phyloP scores from a whole-genome alignment of 2,113 vertebrate species.

The Mastomys coucha region DNA sequence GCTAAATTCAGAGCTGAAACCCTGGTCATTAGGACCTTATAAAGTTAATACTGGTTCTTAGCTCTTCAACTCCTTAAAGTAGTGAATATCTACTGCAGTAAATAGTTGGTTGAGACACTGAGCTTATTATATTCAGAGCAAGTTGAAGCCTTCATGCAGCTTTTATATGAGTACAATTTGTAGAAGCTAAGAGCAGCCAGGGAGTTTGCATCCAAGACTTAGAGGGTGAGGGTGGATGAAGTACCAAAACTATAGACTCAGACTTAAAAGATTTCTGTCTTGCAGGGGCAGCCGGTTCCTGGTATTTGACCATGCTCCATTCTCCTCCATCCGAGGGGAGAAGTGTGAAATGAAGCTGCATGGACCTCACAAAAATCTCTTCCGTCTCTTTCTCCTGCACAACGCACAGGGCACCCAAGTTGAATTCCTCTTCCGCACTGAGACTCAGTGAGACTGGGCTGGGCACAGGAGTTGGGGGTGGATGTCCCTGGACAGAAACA shows the following conservation, averaged over 20 bases:
- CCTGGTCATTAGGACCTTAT: background rate
- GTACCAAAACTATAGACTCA: fast-evolving
- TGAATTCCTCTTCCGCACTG: constrained; percentile 92
- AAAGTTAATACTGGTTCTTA: background rate
- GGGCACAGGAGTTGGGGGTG: background rate
- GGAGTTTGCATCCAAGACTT: background rate
- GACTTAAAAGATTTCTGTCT: background rate
- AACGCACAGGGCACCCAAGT: constrained; percentile 85
- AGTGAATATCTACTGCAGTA: background rate
- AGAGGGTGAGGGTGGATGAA: too few species aligned
- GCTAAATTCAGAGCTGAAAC: background rate
- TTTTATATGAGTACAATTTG: background rate
- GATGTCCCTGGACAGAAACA: background rate
- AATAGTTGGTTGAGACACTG: background rate
- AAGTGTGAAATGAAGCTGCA: constrained; percentile 96
- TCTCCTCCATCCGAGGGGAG: constrained; percentile 92
- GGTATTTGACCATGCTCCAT: constrained; percentile 94
- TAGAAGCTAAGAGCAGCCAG: background rate
- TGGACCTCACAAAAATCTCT: constrained; percentile 94
- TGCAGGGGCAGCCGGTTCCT: constrained; percentile 92
- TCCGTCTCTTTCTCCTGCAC: constrained; percentile 91
- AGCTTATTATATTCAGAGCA: background rate
- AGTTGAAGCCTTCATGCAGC: background rate
- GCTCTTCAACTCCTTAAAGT: background rate
- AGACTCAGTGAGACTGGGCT: constrained; percentile 92